A percentile compares a stretch with the other conserved stretches of the same genome.
Evolutionary conservation across 2,797 vertebrate species (phyloP).

Genomic region (Hemitrygon akajei): DNA sequence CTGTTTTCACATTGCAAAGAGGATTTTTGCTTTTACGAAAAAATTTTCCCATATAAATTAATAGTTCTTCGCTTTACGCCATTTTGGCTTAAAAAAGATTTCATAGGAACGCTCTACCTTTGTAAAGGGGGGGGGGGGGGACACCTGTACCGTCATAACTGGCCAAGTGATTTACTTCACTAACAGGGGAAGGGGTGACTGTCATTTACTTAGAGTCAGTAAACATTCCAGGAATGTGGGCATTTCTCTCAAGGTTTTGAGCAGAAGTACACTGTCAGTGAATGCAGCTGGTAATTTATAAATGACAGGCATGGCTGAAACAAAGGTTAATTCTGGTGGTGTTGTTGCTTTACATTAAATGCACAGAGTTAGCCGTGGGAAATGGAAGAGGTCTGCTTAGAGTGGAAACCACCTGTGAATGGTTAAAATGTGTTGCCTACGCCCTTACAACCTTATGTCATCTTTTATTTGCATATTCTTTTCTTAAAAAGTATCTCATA

Average conservation of each 20-base stretch:
- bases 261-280: not conserved
- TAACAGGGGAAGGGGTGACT: not conserved
- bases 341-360: constrained; percentile 9
- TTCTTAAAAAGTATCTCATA: not conserved
- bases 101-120: too few relatives aligned
- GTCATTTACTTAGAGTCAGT: not conserved
- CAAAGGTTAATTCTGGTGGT: constrained; percentile 22
- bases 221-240: not conserved
- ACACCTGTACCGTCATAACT: too few relatives aligned
- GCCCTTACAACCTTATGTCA: not conserved
- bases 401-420: not conserved
- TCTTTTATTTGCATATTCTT: not conserved
- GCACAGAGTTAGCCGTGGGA: not conserved
- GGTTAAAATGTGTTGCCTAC: not conserved
- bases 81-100: too few relatives aligned
- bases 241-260: not conserved
- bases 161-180: not conserved
- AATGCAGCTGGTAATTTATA: not conserved
- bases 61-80: too few relatives aligned
- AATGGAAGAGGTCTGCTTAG: not conserved
- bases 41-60: too few relatives aligned
- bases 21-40: too few relatives aligned
- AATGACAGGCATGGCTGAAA: not conserved
- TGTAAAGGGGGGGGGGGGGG: too few relatives aligned
- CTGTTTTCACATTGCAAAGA: too few relatives aligned